Base-by-base conservation (phyloP, 2,888 invertebrate genomes). In the Ophraella communa region DNA sequence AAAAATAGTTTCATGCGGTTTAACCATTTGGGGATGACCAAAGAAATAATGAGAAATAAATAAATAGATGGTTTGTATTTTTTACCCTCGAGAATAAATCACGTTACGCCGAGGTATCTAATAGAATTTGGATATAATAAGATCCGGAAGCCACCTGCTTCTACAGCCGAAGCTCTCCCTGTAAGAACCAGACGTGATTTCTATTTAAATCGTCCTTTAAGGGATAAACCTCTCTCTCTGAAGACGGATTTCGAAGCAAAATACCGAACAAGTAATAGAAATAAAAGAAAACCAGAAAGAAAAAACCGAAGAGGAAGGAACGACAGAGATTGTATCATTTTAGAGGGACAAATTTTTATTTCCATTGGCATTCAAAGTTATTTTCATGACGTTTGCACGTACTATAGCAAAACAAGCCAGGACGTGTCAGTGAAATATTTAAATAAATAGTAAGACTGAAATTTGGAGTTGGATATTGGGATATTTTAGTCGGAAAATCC, bases 51-150 rank as follows among this genome's bases (percentile, higher is more conserved):
- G 30, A 30, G 30, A 27, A 3, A 11, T n/a, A 39, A 14, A 39
- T 11, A 33, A 14, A 54, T 23, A 24, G 3, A 14, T 23, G 1
- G 4, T 21, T 14, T 10, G 8, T 39, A 23, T 39, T 8, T 21
- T 54, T 39, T 4, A 8, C 53, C 30, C 24, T 4, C 5, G 33
- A 11, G 33, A 49, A 58, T 58, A 35, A 59, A 56, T 55, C 4
- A 30, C 18, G 27, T 30, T n/a, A 18, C 55, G 42, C 33, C 51
- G 33, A 27, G 51, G 66, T 61, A 53, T 71, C 65, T 69, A 71
- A 71, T 71, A 63, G 73, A 69, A 71, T 71, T 65, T 66, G 58
- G 66, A 70, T 71, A 71, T 71, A 73, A 73, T 68, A 71, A 73
- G 69, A 71, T 67, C 60, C 64, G 65, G 57, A 66, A 70, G 62